phyloP scores from a whole-genome alignment of 2,113 vertebrate genomes.

The Alexandromys fortis region DNA sequence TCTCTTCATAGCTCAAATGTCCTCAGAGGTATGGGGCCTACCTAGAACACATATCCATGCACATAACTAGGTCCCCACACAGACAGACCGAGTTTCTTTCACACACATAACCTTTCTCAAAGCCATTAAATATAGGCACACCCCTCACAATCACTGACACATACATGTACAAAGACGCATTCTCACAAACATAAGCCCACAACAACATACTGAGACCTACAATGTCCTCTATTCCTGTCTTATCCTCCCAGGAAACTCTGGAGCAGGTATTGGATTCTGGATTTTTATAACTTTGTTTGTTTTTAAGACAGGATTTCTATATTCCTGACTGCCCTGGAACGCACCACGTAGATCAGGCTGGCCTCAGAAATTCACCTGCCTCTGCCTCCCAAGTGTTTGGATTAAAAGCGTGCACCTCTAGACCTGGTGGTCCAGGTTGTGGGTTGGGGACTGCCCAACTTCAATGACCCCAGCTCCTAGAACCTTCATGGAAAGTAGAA shows the following conservation, averaged over 20 bases:
- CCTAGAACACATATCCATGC: neutral
- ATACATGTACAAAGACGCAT: neutral
- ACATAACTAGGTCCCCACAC: neutral
- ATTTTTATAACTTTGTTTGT: neutral
- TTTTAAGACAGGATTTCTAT: neutral
- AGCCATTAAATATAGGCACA: neutral
- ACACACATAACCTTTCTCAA: neutral
- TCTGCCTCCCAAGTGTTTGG: neutral
- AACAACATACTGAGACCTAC: neutral
- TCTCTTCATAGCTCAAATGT: neutral
- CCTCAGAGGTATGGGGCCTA: neutral
- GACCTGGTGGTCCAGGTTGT: neutral
- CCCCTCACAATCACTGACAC: neutral
- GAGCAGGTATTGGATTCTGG: neutral
- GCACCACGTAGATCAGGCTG: neutral
- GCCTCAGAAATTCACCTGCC: neutral
- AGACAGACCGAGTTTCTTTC: constrained; percentile 28
- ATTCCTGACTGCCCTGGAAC: neutral
- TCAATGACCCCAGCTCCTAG: neutral
- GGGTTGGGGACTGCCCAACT: neutral
- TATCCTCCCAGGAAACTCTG: neutral
- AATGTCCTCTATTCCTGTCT: neutral
- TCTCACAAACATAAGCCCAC: neutral
- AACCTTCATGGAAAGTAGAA: neutral
- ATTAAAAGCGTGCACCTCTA: neutral